These are phyloP conservation scores for Allolobophora icterica DNA, from an alignment of 2,888 invertebrate genomes.

Conservation along the genomic window DNA sequence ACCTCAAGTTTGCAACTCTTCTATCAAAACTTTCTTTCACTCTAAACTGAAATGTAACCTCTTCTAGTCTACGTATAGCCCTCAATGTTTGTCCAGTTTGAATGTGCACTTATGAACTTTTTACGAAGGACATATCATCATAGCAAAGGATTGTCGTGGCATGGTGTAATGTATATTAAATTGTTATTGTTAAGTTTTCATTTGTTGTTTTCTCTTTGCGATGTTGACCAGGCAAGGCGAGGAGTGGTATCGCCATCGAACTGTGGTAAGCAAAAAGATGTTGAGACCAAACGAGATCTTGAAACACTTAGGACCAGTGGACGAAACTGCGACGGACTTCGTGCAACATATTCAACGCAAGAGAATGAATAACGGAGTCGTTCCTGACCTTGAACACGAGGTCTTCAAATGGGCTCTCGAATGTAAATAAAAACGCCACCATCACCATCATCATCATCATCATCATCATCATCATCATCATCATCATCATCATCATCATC, in stretches of 20 bases:
- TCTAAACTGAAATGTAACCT: background rate
- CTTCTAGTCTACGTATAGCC: background rate
- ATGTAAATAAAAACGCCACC: constrained; percentile 54
- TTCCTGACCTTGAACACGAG: constrained; percentile 58
- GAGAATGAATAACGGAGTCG: constrained; percentile 49
- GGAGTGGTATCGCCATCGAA: constrained; percentile 62
- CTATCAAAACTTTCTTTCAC: background rate
- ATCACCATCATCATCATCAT: no score
- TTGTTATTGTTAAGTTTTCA: no score
- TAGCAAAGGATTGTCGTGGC: no score
- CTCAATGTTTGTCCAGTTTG: no score
- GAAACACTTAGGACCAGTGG: constrained; percentile 56
- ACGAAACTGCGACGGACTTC: constrained; percentile 60
- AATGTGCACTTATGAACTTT: no score
- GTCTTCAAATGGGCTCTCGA: constrained; percentile 65
- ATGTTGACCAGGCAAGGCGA: constrained; percentile 58
- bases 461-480: no score
- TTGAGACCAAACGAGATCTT: constrained; percentile 58
- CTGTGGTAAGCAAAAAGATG: constrained; percentile 61
- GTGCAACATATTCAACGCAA: constrained; percentile 51
- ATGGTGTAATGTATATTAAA: no score
- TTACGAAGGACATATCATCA: no score
- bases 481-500: no score
- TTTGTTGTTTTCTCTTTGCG: constrained; percentile 35
- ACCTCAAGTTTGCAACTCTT: no score